A percentile compares a stretch with the other conserved stretches of the same genome.
Evolutionary conservation across 2,797 vertebrate genomes (phyloP).

Genomic region (Silurus lanzhouensis): DNA sequence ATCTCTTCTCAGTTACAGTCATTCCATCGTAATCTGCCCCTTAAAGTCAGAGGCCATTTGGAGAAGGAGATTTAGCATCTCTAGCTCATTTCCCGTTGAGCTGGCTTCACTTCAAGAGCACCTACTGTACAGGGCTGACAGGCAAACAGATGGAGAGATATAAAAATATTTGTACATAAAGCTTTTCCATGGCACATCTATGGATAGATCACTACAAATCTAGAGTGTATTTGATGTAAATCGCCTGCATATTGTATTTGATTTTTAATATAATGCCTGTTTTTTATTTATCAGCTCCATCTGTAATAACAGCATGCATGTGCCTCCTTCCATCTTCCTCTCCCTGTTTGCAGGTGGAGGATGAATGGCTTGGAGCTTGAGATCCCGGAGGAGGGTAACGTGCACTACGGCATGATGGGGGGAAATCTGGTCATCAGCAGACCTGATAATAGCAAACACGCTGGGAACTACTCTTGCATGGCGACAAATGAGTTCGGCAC

Average conservation of each 20-base stretch:
- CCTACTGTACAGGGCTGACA: not conserved
- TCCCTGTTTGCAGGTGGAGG: slow-evolving; percentile 80
- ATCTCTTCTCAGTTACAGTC: slow-evolving; percentile 16
- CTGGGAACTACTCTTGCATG: slow-evolving; percentile 86
- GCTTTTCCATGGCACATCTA: not conserved
- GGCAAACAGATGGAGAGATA: slow-evolving; percentile 23
- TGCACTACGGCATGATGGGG: slow-evolving; percentile 84
- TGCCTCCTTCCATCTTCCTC: not conserved
- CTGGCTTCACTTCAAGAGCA: slow-evolving; percentile 33
- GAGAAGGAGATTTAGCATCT: slow-evolving; percentile 26
- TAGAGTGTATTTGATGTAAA: not conserved
- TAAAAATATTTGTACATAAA: not conserved
- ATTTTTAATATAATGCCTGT: not conserved
- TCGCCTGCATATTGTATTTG: not conserved
- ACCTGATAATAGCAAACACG: slow-evolving; percentile 82
- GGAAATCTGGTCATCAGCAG: slow-evolving; percentile 89
- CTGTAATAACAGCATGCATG: not conserved
- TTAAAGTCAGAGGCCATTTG: slow-evolving; percentile 26
- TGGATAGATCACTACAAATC: not conserved
- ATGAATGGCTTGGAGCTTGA: slow-evolving; percentile 81
- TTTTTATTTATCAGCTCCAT: not conserved
- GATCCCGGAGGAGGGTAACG: slow-evolving; percentile 73
- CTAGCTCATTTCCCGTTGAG: slow-evolving; percentile 38
- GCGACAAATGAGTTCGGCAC: slow-evolving; percentile 86
- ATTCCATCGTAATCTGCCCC: not conserved